A percentile compares a stretch with the other conserved stretches of the same genome.
Conservation (phyloP, 2,888 invertebrate species). For the Drosophila tripunctata region DNA sequence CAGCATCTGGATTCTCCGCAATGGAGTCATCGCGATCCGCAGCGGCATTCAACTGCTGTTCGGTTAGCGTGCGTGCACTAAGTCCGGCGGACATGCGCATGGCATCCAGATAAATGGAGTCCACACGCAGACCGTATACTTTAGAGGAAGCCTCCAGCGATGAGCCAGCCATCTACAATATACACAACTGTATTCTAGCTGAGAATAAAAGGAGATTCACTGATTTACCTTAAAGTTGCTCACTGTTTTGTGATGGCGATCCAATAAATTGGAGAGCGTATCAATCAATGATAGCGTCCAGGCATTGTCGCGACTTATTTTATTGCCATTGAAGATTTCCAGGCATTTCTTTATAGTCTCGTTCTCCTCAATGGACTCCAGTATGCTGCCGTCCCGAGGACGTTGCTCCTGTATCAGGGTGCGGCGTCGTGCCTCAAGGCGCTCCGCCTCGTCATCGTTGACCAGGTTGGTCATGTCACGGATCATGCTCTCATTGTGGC, state of each 20-base stretch:
- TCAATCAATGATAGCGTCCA: slow-evolving; percentile 95
- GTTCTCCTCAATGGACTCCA: slow-evolving; percentile 84
- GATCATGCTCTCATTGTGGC: slow-evolving; percentile 69
- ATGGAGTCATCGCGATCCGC: slow-evolving; percentile 62
- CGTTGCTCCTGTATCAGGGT: slow-evolving; percentile 60
- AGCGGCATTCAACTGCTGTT: slow-evolving; percentile 59
- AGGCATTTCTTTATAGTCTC: slow-evolving; percentile 91
- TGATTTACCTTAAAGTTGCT: slow-evolving; percentile 88
- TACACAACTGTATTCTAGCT: background rate
- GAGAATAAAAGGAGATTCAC: background rate
- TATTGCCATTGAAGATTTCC: slow-evolving; percentile 92
- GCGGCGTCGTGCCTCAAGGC: slow-evolving; percentile 84
- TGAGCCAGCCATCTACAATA: slow-evolving; percentile 91
- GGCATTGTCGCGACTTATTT: slow-evolving; percentile 95
- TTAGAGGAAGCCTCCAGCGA: slow-evolving; percentile 95
- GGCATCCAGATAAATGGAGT: slow-evolving; percentile 92
- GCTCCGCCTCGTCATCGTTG: slow-evolving; percentile 87
- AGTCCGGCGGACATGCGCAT: slow-evolving; percentile 90
- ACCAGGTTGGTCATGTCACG: slow-evolving; percentile 52
- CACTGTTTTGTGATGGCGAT: slow-evolving; percentile 88
- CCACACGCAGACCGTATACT: slow-evolving; percentile 94
- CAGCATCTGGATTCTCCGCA: slow-evolving; percentile 51
- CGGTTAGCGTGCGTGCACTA: slow-evolving; percentile 79
- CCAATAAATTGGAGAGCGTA: slow-evolving; percentile 91
- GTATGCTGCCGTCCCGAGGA: slow-evolving; percentile 44